phyloP scores from a whole-genome alignment of 2,888 invertebrate species.

The Neocrepidodera transversa region DNA sequence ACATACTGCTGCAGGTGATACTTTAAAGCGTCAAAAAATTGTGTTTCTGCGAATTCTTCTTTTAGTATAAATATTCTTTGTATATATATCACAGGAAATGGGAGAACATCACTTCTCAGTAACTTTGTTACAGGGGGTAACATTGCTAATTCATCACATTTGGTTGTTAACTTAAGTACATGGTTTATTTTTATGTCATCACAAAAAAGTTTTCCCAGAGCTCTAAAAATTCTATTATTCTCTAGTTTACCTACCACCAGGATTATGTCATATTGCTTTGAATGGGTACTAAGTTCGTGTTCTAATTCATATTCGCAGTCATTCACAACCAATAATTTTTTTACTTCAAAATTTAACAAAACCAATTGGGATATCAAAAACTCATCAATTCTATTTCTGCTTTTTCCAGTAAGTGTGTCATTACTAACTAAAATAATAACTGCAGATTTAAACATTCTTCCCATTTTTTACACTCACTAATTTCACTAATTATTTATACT shows the following conservation, averaged over 20 bases:
- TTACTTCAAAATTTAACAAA: conserved; percentile 31
- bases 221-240: conserved; percentile 37
- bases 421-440: conserved; percentile 28
- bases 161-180: conserved; percentile 10
- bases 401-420: conserved; percentile 13
- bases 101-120: conserved; percentile 30
- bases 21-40: conserved; percentile 23
- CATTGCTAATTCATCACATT: conserved; percentile 16
- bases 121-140: conserved; percentile 43
- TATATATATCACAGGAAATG: conserved; percentile 35
- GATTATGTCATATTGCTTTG: conserved; percentile 49
- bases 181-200: conserved; percentile 37
- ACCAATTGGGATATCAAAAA: conserved; percentile 31
- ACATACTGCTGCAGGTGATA: conserved; percentile 30
- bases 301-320: conserved; percentile 35
- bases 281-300: conserved; percentile 31
- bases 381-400: conserved; percentile 8
- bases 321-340: conserved; percentile 34
- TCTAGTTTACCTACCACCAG: conserved; percentile 43
- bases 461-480: not conserved
- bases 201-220: conserved; percentile 43
- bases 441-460: conserved; percentile 27
- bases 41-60: conserved; percentile 23
- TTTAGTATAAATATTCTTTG: conserved; percentile 36
- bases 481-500: no score